phyloP scores from a whole-genome alignment of 2,888 invertebrate genomes.

The Drosophila anomelani region DNA sequence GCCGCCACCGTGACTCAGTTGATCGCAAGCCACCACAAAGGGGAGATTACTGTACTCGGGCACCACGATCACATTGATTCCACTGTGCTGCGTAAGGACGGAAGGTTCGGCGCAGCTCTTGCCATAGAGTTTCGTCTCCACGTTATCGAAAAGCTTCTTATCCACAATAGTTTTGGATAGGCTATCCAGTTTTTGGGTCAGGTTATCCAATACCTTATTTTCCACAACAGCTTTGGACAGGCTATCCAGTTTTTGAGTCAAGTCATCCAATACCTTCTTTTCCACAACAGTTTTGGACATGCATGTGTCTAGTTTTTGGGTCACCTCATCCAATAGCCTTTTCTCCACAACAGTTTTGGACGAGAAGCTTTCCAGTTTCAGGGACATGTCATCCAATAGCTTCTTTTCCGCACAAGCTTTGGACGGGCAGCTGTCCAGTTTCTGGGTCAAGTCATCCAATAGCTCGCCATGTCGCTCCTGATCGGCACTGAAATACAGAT shows the following conservation, averaged over 20 bases:
- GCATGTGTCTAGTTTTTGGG: too few species aligned
- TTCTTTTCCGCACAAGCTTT: too few species aligned
- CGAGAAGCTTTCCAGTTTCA: conserved; percentile 13
- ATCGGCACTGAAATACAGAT: conserved; percentile 17
- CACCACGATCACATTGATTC: conserved; percentile 25
- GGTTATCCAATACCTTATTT: background rate
- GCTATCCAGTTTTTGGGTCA: conserved; percentile 15
- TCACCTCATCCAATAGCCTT: too few species aligned
- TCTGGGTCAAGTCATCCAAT: background rate
- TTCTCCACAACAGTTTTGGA: conserved; percentile 7
- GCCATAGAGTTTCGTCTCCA: conserved; percentile 23
- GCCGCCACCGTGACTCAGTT: conserved; percentile 16
- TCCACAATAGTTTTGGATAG: conserved; percentile 15
- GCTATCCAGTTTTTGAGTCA: too few species aligned
- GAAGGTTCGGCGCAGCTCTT: conserved; percentile 35
- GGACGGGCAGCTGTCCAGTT: too few species aligned
- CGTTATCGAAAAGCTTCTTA: too few species aligned
- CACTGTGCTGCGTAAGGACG: conserved; percentile 28
- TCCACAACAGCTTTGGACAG: too few species aligned
- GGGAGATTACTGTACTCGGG: conserved; percentile 32
- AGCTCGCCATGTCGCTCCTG: conserved; percentile 37
- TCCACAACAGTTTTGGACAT: too few species aligned
- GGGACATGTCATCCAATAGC: conserved; percentile 5
- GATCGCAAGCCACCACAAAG: conserved; percentile 47
- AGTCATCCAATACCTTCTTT: background rate